Base-by-base conservation (phyloP, 2,797 vertebrate genomes). In the Nannoperca obscura region DNA sequence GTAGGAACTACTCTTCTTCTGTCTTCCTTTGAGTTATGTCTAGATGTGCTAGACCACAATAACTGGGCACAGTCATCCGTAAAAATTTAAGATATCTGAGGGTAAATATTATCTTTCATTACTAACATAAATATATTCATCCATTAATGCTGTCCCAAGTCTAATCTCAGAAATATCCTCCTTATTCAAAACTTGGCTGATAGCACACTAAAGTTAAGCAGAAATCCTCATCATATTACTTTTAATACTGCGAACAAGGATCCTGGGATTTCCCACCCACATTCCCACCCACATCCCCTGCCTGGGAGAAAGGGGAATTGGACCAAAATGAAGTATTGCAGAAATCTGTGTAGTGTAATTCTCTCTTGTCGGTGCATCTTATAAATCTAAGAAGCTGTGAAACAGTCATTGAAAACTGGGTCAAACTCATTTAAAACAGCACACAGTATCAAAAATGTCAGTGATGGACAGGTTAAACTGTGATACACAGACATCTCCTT, bases 351-450 rank as follows among this genome's bases (percentile, higher is more conserved):
- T 47, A 57, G 78, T 66, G 79, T 82, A 81, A 86, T 86, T 87
- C 74, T 77, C 80, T 74, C 64, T 89, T 68, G 74, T 84, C 82
- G 27, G 79, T 80, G 46, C 40, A 80, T 76, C 70, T 88, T 63
- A 34, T 81, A 86, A 89, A 75, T 84, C 73, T 58, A 69, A 85
- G 76, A 76, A 81, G 63, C 80, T 63, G 77, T 65, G 76, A 86
- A 88, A 63, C 64, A 78, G 88, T 87, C 81, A 82, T 82, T 71
- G 73, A 81, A 89, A 93, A 93, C 74, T 91, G 80, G 92, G 88
- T 91, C 91, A 88, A 86, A 86, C 86, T 87, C 64, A 84, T 91
- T 90, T 91, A 49, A 71, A 83, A 52, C 50, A 4, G 76, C 57
- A 34, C 76, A 64, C 70, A n/a, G 36, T 81, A 68, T 85, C 81